Base-by-base conservation (phyloP, 2,113 vertebrate species). In the Cisticola juncidis region DNA sequence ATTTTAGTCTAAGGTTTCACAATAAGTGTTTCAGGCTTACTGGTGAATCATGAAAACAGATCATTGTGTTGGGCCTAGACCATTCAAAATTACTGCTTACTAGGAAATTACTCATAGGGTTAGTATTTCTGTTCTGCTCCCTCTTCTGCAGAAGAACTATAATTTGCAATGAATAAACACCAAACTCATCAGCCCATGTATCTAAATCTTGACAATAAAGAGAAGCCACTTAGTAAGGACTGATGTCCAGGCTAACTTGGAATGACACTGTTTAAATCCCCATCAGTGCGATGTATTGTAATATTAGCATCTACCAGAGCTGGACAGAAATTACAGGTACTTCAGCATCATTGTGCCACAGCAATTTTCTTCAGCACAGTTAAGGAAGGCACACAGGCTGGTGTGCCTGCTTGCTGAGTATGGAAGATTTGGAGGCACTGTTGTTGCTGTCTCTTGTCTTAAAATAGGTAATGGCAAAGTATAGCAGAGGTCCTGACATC, bases 1-100 rank as follows among this genome's bases (percentile, higher is more conserved):
- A 90, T 81, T 94, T 96, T 86, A 94, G 77, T 92, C 82, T 94
- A 96, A 98, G 95, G 81, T 97, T 96, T 96, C 95, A 96, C 97
- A 96, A 86, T 90, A 96, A 96, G 65, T 82, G 77, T 97, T 98
- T 97, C 85, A 95, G 81, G 90, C 86, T 96, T 93, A 81, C 79
- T 88, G 76, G 78, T 98, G 97, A 98, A 97, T 98, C 97, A 98
- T 93, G 94, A 97, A 90, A 91, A 94, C 94, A 95, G 84, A 97
- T 98, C 94, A 97, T 95, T 97, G 97, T 98, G 97, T 97, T 97
- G 95, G 91, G 94, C 82, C 97, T 96, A 95, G 94, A 95, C 95
- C 84, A 97, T 96, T 96, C 92, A 97, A 97, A 98, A 97, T 97
- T 96, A 96, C 95, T 97, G 95, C 94, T 88, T 96, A 84, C 77